phyloP scores from a whole-genome alignment of 1,140 invertebrate genomes.

The Saccostrea echinata region DNA sequence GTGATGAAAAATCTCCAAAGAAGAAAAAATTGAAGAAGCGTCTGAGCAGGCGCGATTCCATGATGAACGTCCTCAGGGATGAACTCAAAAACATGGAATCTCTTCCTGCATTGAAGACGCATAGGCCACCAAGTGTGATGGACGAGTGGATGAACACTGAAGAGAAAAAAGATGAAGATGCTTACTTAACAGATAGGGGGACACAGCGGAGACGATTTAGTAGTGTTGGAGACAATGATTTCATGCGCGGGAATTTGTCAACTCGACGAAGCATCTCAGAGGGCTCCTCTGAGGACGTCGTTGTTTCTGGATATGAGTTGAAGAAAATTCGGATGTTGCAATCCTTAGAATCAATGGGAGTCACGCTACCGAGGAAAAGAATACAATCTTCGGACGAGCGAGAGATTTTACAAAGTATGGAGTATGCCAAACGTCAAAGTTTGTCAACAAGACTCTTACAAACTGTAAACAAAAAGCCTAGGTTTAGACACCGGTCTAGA shows the following conservation, averaged over 20 bases:
- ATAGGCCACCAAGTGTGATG: background rate
- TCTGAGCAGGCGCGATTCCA: conserved; percentile 47
- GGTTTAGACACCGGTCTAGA: background rate
- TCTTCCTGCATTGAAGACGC: conserved; percentile 43
- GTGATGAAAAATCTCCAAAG: background rate
- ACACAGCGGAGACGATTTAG: background rate
- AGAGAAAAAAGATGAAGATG: background rate
- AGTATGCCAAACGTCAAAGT: conserved; percentile 44
- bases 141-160: background rate
- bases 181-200: background rate
- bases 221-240: background rate
- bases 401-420: conserved; percentile 59
- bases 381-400: conserved; percentile 49
- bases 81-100: conserved; percentile 54
- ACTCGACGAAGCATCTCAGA: conserved; percentile 45
- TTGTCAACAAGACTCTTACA: conserved; percentile 53
- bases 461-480: conserved; percentile 31
- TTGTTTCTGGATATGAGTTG: conserved; percentile 56
- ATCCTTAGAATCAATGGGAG: conserved; percentile 57
- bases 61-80: conserved; percentile 53
- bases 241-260: background rate
- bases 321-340: conserved; percentile 62
- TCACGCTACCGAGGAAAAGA: conserved; percentile 28
- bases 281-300: background rate
- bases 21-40: conserved; percentile 31